Evolutionary conservation across 2,113 vertebrate genomes (phyloP).

Genomic region (Tetrax tetrax): DNA sequence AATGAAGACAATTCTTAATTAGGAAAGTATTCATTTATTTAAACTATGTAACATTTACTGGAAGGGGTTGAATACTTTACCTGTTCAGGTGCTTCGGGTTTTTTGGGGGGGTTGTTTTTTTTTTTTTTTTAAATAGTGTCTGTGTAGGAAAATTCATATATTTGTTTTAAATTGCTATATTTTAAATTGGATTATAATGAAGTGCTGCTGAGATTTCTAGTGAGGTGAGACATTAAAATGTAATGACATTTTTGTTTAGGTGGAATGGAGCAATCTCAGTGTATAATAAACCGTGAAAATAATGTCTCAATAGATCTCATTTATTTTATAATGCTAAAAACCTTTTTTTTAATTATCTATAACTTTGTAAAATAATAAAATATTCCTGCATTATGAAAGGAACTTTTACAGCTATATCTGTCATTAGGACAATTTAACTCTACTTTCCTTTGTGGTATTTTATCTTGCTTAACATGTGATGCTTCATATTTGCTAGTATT

Average conservation of each 20-base stretch:
- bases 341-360: neutral
- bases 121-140: neutral
- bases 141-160: neutral
- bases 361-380: neutral
- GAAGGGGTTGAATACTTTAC: neutral
- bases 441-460: neutral
- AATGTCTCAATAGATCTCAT: neutral
- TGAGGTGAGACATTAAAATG: neutral
- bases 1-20: neutral
- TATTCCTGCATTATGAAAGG: neutral
- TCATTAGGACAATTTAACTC: neutral
- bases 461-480: neutral
- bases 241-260: neutral
- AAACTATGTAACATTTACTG: neutral
- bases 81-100: fast-evolving
- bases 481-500: neutral
- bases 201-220: neutral
- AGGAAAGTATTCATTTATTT: neutral
- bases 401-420: neutral
- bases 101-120: neutral
- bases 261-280: neutral
- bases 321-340: neutral
- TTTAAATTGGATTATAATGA: neutral
- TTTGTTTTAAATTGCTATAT: neutral
- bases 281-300: neutral